Conservation (phyloP, 1,140 invertebrate genomes). For the Coptotermes formosanus region DNA sequence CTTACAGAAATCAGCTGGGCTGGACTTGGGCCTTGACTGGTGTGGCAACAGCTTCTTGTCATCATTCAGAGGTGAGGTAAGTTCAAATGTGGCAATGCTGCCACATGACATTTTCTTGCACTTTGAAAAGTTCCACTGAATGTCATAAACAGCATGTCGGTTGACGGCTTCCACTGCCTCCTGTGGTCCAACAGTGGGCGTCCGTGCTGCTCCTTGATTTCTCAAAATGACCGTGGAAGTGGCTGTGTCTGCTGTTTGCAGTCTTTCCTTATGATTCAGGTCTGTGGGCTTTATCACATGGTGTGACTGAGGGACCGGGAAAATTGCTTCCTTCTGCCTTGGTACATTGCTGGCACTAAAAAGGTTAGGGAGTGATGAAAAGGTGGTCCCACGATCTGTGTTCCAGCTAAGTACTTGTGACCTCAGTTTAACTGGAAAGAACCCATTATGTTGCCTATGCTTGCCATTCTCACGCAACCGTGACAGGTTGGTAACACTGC, state of each 20-base stretch:
- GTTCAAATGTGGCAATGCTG: not conserved
- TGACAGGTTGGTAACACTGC: not conserved
- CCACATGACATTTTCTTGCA: not conserved
- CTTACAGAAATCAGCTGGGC: not conserved
- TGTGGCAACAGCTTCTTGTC: not conserved
- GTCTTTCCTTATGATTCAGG: not conserved
- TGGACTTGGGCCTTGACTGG: not conserved
- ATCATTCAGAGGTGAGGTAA: not conserved
- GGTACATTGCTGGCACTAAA: not conserved
- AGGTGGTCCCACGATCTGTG: not conserved
- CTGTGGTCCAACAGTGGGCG: not conserved
- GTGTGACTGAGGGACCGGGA: not conserved
- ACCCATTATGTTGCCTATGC: not conserved
- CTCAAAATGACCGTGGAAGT: not conserved
- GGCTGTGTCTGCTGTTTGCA: not conserved
- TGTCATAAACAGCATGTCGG: not conserved
- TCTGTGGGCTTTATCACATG: not conserved
- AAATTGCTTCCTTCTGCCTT: not conserved
- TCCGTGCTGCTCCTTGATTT: not conserved
- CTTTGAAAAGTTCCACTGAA: not conserved
- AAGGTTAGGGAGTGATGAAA: not conserved
- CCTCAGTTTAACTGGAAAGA: not conserved
- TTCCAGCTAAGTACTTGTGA: not conserved
- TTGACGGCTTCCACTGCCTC: not conserved
- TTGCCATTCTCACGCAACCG: not conserved